Conservation (phyloP, 1,140 invertebrate genomes). For the Leptinotarsa defecta region DNA sequence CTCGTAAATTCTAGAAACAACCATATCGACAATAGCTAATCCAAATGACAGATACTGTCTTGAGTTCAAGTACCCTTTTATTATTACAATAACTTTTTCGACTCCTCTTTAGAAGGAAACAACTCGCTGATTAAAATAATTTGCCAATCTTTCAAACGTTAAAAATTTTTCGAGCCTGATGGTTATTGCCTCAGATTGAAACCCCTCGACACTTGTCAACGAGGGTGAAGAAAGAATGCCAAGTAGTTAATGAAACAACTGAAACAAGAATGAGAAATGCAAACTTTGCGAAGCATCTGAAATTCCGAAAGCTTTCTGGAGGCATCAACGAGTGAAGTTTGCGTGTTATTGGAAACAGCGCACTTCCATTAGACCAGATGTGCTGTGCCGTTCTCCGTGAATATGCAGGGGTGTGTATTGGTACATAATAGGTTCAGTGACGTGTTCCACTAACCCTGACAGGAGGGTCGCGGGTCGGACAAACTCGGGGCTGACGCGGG, state of each 20-base stretch:
- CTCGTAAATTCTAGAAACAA: too few species aligned
- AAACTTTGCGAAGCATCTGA: constrained; percentile 14
- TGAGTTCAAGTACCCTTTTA: too few species aligned
- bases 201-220: not conserved
- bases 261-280: constrained; percentile 14
- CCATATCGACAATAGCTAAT: too few species aligned
- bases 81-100: too few species aligned
- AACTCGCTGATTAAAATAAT: too few species aligned
- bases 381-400: constrained; percentile 36
- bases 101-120: too few species aligned
- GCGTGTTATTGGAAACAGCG: constrained; percentile 45
- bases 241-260: constrained; percentile 9
- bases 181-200: not conserved
- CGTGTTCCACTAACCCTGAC: constrained; percentile 58
- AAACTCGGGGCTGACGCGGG: constrained; percentile 36
- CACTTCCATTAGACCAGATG: constrained; percentile 53
- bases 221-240: constrained; percentile 4
- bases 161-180: not conserved
- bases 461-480: constrained; percentile 54
- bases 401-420: constrained; percentile 53
- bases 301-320: constrained; percentile 22
- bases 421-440: constrained; percentile 58
- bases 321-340: constrained; percentile 22
- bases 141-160: too few species aligned
- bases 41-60: too few species aligned